Conservation (phyloP, 2,888 invertebrate species). For the Auanema freiburgensis region DNA sequence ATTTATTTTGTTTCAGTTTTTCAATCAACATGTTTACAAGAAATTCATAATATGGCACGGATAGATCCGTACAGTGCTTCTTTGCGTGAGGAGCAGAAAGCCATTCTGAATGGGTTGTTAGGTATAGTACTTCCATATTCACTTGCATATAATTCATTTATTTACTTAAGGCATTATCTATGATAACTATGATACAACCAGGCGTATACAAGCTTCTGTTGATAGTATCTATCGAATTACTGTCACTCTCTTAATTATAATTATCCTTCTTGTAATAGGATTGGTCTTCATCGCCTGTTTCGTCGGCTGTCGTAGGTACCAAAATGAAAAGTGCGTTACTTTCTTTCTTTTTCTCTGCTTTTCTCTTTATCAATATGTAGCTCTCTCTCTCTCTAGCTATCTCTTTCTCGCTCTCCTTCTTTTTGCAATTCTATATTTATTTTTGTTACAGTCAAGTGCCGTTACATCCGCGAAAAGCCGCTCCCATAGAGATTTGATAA, state of each 20-base stretch:
- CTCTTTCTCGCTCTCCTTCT: too few relatives aligned
- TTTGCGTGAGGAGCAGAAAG: conserved; percentile 45
- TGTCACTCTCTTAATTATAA: conserved; percentile 30
- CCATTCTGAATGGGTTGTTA: conserved; percentile 42
- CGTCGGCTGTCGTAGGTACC: conserved; percentile 37
- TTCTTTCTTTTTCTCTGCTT: not conserved
- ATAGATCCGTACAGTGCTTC: conserved; percentile 37
- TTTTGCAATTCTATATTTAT: not conserved
- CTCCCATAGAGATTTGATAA: conserved; percentile 43
- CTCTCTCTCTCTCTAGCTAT: not conserved
- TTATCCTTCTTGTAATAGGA: conserved; percentile 32
- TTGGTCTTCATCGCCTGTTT: conserved; percentile 30
- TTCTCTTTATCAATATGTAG: too few relatives aligned
- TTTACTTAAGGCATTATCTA: conserved; percentile 39
- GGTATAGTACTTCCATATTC: conserved; percentile 19
- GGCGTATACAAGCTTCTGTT: conserved; percentile 36
- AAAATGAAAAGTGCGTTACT: conserved; percentile 23
- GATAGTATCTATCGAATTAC: conserved; percentile 45
- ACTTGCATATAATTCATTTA: not conserved
- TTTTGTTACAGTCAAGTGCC: conserved; percentile 26
- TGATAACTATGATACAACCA: conserved; percentile 42
- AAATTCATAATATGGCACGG: conserved; percentile 26
- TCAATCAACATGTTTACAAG: too few relatives aligned
- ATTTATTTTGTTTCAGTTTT: too few relatives aligned
- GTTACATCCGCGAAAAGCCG: conserved; percentile 41